Percentiles rank a stretch among this genome's conserved stretches.
phyloP scores from a whole-genome alignment of 2,113 vertebrate genomes.

The Lota lota region DNA sequence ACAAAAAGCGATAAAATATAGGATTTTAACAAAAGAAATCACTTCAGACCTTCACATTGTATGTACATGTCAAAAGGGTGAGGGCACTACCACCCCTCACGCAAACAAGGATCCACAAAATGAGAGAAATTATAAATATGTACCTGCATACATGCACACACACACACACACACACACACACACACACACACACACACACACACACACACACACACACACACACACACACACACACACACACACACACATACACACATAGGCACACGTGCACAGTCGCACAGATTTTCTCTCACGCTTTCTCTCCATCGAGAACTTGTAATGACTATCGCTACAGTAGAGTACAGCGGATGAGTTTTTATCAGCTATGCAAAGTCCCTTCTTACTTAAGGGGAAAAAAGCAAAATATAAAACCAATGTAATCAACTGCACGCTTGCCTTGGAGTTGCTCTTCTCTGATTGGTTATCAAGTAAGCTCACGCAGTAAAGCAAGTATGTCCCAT shows the following conservation, averaged over 20 bases:
- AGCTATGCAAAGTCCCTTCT: constrained; percentile 61
- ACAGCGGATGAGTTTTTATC: constrained; percentile 53
- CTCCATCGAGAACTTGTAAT: constrained; percentile 11
- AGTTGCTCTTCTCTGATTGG: constrained; percentile 61
- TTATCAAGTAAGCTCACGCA: constrained; percentile 66
- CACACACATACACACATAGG: constrained; percentile 7
- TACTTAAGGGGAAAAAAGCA: constrained; percentile 20
- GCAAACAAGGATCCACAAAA: constrained; percentile 59
- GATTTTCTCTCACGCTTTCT: constrained; percentile 18
- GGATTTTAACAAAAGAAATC: constrained; percentile 95
- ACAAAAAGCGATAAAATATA: constrained; percentile 98
- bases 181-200: no score
- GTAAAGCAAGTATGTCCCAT: constrained; percentile 65
- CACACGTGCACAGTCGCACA: constrained; percentile 25
- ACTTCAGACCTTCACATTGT: constrained; percentile 84
- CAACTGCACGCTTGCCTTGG: constrained; percentile 58
- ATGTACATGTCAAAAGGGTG: constrained; percentile 86
- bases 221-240: constrained; percentile 10
- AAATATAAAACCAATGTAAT: constrained; percentile 37
- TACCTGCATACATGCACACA: constrained; percentile 27
- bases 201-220: constrained; percentile 17
- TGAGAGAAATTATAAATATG: constrained; percentile 36
- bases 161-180: constrained; percentile 11
- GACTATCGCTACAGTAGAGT: constrained; percentile 32
- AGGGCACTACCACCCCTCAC: constrained; percentile 79